Evolutionary conservation across 92 coral and sea anemone species (phyloP), one percentile per base, ranked within the genome.

Genomic region (Umimayanthus kanabou): DNA sequence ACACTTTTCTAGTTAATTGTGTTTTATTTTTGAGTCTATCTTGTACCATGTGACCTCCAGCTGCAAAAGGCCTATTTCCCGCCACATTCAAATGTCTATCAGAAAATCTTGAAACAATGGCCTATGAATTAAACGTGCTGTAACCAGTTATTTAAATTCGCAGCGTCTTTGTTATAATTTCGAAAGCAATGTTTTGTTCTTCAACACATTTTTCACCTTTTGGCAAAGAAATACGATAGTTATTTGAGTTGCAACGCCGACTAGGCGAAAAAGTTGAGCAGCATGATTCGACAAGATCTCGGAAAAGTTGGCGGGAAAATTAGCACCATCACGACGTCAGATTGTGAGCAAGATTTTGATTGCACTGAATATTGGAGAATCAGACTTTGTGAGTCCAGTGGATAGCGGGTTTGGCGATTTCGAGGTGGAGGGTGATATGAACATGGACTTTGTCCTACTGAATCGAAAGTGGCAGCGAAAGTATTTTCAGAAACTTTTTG

Each of bases 321-420:
- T 6, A 4, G 9, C 16, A 4, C 43, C 16, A 18, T 37, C 7
- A 40, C 70, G 23, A 57, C 64, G 37, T 33, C 76, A 9, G 49
- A 28, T 20, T 13, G 37, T 50, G 25, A 82, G 13, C 20, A 40
- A 0, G 28, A 67, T 16, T 66, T 47, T 22, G 58, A 7, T 9
- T 14, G 33, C 55, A 5, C 16, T 66, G 76, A 33, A 14, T n/a
- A 22, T 37, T 16, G 58, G 39, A 25, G 61, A 66, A 39, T 70
- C 75, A 9, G 57, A 26, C 61, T 2, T 67, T 3, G 86, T 39
- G 72, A 82, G 58, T n/a, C 86, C 77, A 42, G 76, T 39, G 26
- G 86, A 82, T 50, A 82, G 76, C 76, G 86, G 86, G 20, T n/a
- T 82, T 43, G 76, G 76, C 1, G 75, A 66, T 26, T n/a, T 23